Conservation (phyloP, 35 echinoderm and acorn worm species). For the Ophioderma brevispina region DNA sequence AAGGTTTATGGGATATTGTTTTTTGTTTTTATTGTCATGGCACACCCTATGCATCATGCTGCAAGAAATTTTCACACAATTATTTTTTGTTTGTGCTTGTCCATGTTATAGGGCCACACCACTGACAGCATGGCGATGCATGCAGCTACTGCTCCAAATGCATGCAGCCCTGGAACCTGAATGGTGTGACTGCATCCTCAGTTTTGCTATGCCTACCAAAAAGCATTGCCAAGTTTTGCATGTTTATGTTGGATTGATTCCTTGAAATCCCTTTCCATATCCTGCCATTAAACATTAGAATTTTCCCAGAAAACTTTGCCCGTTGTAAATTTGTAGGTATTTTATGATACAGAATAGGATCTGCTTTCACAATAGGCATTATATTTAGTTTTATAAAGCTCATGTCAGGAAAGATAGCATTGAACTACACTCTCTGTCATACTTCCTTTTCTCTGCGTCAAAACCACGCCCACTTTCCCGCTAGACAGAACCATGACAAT, state of each 20-base stretch:
- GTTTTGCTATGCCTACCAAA: background rate
- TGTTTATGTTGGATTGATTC: background rate
- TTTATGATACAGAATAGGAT: too few relatives aligned
- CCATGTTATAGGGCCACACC: background rate
- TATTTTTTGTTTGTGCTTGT: background rate
- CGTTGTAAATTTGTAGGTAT: too few relatives aligned
- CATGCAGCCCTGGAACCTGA: background rate
- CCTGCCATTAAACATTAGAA: too few relatives aligned
- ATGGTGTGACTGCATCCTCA: background rate
- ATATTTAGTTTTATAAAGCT: too few relatives aligned
- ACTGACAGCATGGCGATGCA: background rate
- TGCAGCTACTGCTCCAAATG: background rate
- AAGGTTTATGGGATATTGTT: slow-evolving; percentile 17
- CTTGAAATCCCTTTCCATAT: too few relatives aligned
- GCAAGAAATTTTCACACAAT: background rate
- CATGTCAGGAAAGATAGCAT: too few relatives aligned
- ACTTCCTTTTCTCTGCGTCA: too few relatives aligned
- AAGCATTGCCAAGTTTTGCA: background rate
- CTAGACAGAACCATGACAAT: too few relatives aligned
- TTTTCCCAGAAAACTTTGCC: too few relatives aligned
- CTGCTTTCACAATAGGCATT: too few relatives aligned
- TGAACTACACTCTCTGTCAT: too few relatives aligned
- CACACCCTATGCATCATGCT: background rate
- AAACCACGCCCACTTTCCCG: too few relatives aligned
- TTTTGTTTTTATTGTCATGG: background rate